A percentile compares a stretch with the other conserved stretches of the same genome.
phyloP scores from a whole-genome alignment of 2,797 vertebrate genomes.

The Steatocranus sp. region DNA sequence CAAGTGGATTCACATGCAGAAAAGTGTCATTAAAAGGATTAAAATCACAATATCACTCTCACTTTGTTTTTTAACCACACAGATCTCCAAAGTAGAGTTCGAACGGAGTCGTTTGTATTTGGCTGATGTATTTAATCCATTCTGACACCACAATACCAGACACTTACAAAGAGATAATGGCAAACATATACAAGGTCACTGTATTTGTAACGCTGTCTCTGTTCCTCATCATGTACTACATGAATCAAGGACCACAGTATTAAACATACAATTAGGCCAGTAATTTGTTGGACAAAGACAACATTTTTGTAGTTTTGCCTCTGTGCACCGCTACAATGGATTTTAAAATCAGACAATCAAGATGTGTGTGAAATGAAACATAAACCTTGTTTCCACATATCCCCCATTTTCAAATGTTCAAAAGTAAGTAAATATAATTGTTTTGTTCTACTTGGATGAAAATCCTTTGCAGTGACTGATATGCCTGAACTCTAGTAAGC shows the following conservation, averaged over 20 bases:
- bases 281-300: background rate
- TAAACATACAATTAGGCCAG: background rate
- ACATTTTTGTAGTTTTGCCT: background rate
- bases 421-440: background rate
- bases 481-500: background rate
- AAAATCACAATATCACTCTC: slow-evolving; percentile 3
- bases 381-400: background rate
- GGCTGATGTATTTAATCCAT: slow-evolving; percentile 8
- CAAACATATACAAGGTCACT: slow-evolving; percentile 16
- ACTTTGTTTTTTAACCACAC: background rate
- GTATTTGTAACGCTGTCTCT: background rate
- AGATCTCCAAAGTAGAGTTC: slow-evolving; percentile 2
- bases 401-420: background rate
- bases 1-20: background rate
- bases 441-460: background rate
- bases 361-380: background rate
- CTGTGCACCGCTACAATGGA: background rate
- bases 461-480: background rate
- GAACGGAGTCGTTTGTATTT: slow-evolving; percentile 14
- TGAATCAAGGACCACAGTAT: background rate
- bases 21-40: slow-evolving; percentile 13
- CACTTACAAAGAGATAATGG: slow-evolving; percentile 10
- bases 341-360: background rate
- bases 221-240: slow-evolving; percentile 17
- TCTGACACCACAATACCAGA: slow-evolving; percentile 4